Percentiles rank a stretch among this genome's conserved stretches.
Conservation (phyloP, 2,797 vertebrate genomes). For the Numenius phaeopus region DNA sequence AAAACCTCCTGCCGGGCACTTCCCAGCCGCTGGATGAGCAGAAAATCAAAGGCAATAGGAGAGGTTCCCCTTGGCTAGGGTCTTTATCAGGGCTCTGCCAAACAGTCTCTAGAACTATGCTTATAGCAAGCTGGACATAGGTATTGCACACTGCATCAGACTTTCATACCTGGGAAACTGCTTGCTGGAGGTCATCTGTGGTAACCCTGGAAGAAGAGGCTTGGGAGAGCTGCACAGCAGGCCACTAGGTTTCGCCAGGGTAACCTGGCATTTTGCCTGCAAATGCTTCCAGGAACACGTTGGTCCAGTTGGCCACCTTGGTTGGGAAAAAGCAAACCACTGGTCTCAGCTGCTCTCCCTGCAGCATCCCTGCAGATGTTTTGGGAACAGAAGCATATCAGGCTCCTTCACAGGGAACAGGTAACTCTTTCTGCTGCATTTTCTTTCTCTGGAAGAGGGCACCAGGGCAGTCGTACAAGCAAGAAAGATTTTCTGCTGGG, state of each 20-base stretch:
- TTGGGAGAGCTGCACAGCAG: not conserved
- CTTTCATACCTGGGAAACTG: not conserved
- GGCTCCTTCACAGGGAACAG: not conserved
- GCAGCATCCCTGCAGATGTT: not conserved
- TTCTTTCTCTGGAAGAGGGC: not conserved
- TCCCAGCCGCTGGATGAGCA: not conserved
- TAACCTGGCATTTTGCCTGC: not conserved
- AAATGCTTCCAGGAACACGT: not conserved
- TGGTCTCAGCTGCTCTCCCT: not conserved
- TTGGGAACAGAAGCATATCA: not conserved
- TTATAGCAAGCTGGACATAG: not conserved
- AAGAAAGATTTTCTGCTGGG: not conserved
- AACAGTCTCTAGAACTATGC: accelerated
- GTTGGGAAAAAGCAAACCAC: not conserved
- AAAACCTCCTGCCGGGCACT: not conserved
- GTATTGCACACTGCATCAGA: not conserved
- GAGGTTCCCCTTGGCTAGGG: no score
- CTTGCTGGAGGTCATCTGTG: not conserved
- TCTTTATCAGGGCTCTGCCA: not conserved
- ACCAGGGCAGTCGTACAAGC: not conserved
- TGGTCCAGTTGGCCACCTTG: not conserved
- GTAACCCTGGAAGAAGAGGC: not conserved
- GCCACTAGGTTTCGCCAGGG: not conserved
- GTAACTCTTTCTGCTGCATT: not conserved
- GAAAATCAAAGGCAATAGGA: not conserved